Percentiles rank a stretch among this genome's conserved stretches.
phyloP scores from a whole-genome alignment of 2,113 vertebrate genomes.

The Eolophus roseicapilla region DNA sequence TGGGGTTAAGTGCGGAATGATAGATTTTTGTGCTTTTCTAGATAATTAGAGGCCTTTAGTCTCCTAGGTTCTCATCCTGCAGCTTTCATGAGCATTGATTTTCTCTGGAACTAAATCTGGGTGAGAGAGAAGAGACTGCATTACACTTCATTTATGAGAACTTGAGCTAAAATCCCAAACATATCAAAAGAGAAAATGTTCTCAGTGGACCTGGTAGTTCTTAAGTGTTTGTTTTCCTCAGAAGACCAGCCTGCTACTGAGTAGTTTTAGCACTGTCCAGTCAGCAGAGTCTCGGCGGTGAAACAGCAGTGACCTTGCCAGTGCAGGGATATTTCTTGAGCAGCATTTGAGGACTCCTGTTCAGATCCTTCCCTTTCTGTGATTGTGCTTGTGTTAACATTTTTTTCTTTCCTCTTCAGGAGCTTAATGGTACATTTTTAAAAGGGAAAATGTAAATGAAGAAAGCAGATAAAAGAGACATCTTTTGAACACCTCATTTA shows the following conservation, averaged over 20 bases:
- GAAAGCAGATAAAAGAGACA: background rate
- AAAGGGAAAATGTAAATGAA: background rate
- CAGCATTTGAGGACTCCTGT: background rate
- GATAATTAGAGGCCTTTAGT: background rate
- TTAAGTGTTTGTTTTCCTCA: background rate
- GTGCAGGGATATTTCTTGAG: background rate
- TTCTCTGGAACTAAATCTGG: background rate
- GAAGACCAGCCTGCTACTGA: background rate
- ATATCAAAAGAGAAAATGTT: background rate
- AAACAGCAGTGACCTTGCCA: background rate
- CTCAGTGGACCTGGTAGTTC: background rate
- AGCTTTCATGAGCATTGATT: slow-evolving; percentile 2
- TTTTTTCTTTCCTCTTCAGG: background rate
- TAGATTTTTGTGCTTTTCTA: background rate
- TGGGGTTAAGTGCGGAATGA: background rate
- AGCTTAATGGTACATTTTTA: background rate
- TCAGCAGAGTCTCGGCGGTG: background rate
- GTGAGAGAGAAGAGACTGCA: background rate
- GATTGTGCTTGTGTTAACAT: background rate
- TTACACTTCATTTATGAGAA: background rate
- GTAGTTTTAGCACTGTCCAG: background rate
- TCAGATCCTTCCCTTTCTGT: background rate
- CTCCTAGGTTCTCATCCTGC: background rate
- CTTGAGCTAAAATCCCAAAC: background rate
- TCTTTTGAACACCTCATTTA: background rate